Evolutionary conservation across 2,113 vertebrate species (phyloP).

Genomic region (Zosterops pallidus): DNA sequence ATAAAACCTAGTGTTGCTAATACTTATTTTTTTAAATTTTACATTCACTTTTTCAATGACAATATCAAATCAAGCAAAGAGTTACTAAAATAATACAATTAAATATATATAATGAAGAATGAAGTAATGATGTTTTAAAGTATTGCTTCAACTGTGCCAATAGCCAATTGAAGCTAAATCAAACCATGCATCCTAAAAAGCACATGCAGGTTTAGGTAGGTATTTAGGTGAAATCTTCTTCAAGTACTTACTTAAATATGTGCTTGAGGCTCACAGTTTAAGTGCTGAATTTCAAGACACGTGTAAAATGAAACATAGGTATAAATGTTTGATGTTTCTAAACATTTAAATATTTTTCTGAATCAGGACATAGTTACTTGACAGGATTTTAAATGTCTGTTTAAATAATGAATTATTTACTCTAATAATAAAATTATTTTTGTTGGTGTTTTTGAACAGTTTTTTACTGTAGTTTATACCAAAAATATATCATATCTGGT

Average conservation of each 20-base stretch:
- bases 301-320: not conserved
- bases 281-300: not conserved
- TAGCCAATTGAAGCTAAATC: not conserved
- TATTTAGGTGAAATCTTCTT: not conserved
- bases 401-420: not conserved
- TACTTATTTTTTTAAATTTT: not conserved
- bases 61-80: not conserved
- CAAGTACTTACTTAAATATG: not conserved
- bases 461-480: not conserved
- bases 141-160: not conserved
- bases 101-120: not conserved
- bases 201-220: not conserved
- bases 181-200: not conserved
- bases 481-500: not conserved
- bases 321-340: not conserved
- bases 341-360: not conserved
- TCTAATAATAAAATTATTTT: not conserved
- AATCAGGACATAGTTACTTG: not conserved
- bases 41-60: not conserved
- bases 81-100: not conserved
- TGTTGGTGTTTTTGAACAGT: not conserved
- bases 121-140: accelerated
- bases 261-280: not conserved
- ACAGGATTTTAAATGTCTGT: not conserved
- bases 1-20: not conserved